These are phyloP conservation scores for Panthera uncia DNA, from an alignment of 2,113 vertebrate genomes.

Conservation along the genomic window DNA sequence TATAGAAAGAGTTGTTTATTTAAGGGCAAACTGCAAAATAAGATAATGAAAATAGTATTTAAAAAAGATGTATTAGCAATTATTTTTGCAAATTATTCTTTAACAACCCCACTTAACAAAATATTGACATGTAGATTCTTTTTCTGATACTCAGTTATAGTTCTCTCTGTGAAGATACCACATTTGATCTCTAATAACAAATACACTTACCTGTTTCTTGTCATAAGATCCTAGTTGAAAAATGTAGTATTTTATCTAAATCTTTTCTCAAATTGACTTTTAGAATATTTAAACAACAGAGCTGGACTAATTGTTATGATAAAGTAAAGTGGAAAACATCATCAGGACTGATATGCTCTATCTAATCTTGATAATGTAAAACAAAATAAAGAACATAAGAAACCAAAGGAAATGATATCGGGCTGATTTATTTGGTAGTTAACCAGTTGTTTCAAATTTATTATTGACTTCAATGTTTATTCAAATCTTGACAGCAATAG, in stretches of 20 bases:
- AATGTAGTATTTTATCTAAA: background rate
- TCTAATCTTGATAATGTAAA: slow-evolving; percentile 55
- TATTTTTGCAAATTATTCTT: background rate
- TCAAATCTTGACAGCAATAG: slow-evolving; percentile 41
- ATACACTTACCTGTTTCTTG: background rate
- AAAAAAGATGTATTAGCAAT: background rate
- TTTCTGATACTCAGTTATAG: background rate
- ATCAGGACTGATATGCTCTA: slow-evolving; percentile 9
- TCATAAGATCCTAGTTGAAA: background rate
- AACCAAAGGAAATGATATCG: slow-evolving; percentile 1
- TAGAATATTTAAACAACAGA: slow-evolving; percentile 40
- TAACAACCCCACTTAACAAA: background rate
- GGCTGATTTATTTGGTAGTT: slow-evolving; percentile 50
- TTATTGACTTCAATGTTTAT: slow-evolving; percentile 51
- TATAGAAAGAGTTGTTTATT: background rate
- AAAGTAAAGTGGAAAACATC: slow-evolving; percentile 46
- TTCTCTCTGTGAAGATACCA: background rate
- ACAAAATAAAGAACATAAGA: slow-evolving; percentile 41
- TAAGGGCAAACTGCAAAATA: slow-evolving; percentile 10
- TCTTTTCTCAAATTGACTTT: background rate
- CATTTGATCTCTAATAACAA: slow-evolving; percentile 15
- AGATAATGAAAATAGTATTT: background rate
- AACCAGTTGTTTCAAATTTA: slow-evolving; percentile 58
- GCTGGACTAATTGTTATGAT: slow-evolving; percentile 40
- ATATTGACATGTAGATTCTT: background rate